These are phyloP conservation scores for Manis pentadactyla DNA, from an alignment of 2,797 vertebrate genomes.

Conservation along the genomic window DNA sequence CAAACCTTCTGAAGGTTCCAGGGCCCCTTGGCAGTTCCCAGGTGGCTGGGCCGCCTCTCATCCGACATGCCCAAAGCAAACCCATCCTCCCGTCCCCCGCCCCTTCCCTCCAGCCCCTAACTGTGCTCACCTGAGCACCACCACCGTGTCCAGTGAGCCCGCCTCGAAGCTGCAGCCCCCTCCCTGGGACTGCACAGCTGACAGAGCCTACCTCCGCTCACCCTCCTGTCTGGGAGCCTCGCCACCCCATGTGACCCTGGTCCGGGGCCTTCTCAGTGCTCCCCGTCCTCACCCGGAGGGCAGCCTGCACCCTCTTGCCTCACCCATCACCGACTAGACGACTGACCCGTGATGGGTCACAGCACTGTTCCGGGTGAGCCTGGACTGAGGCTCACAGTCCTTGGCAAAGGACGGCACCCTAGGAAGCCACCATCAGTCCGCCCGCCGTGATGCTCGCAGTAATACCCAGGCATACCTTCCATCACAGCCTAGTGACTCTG, in stretches of 20 bases:
- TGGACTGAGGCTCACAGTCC: background rate
- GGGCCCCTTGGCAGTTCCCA: background rate
- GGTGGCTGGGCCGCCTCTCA: background rate
- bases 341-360: background rate
- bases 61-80: background rate
- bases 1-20: background rate
- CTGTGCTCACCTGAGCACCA: background rate
- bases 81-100: no score
- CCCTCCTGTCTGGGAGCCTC: background rate
- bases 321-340: background rate
- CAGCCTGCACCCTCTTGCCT: background rate
- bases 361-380: background rate
- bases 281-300: background rate
- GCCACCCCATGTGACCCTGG: background rate
- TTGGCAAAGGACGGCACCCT: background rate
- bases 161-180: background rate
- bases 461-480: background rate
- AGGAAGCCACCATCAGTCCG: background rate
- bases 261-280: background rate
- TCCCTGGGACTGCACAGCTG: background rate
- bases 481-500: background rate
- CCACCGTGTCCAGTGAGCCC: background rate
- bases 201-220: background rate
- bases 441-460: background rate
- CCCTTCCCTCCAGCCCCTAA: background rate